phyloP scores from a whole-genome alignment of 2,797 vertebrate genomes.

The Anniella stebbinsi region DNA sequence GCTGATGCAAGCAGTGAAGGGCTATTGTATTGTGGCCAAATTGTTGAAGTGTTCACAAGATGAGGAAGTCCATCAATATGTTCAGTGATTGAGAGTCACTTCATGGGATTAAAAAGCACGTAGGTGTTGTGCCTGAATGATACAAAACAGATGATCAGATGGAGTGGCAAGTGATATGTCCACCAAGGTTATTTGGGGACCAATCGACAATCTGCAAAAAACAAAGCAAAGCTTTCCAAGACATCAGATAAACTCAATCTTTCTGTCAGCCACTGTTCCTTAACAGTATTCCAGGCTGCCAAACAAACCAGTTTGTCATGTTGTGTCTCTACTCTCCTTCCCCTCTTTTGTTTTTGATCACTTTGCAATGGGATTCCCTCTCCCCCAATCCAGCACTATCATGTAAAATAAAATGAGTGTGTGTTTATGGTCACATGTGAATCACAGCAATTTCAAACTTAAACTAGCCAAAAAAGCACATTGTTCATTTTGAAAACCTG shows the following conservation, averaged over 20 bases:
- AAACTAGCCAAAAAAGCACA: neutral
- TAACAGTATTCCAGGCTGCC: neutral
- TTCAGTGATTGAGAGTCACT: neutral
- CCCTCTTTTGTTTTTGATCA: neutral
- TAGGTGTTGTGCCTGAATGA: neutral
- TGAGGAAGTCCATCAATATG: neutral
- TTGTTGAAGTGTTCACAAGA: neutral
- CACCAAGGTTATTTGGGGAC: neutral
- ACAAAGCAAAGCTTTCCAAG: neutral
- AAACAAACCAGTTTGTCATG: neutral
- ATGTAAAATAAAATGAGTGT: neutral
- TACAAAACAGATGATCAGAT: neutral
- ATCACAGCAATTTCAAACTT: neutral
- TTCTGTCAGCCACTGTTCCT: neutral
- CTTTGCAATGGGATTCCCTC: neutral
- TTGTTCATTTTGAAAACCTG: neutral
- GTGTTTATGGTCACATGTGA: neutral
- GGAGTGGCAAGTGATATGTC: conserved; percentile 15
- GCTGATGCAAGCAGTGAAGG: neutral
- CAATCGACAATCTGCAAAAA: neutral
- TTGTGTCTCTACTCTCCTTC: neutral
- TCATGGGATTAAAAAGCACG: neutral
- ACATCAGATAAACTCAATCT: conserved; percentile 18
- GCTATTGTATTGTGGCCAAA: neutral
- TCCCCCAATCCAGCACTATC: neutral